These are phyloP conservation scores for Apteryx owenii DNA, from an alignment of 2,113 vertebrate species.

Conservation along the genomic window DNA sequence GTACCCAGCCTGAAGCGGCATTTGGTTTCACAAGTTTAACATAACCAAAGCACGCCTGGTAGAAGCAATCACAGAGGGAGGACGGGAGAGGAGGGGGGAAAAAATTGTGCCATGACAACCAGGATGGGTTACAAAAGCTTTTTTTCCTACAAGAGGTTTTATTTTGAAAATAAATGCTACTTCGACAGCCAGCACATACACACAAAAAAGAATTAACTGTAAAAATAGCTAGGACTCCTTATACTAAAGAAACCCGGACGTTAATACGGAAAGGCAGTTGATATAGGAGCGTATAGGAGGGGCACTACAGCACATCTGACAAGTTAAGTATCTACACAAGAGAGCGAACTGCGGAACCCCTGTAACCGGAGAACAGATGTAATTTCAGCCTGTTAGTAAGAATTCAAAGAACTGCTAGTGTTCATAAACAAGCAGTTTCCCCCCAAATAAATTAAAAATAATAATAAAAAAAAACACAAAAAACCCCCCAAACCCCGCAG, in stretches of 20 bases:
- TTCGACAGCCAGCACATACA: not conserved
- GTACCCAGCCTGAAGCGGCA: not conserved
- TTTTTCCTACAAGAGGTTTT: not conserved
- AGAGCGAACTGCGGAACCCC: not conserved
- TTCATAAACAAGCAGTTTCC: not conserved
- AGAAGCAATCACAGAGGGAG: not conserved
- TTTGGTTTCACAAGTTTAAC: constrained; percentile 22
- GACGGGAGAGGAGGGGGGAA: not conserved
- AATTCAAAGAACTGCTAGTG: not conserved
- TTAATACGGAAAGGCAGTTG: fast-evolving
- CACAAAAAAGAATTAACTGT: not conserved
- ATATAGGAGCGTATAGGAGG: not conserved
- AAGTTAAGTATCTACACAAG: not conserved
- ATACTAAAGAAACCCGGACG: fast-evolving
- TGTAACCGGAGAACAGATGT: not conserved
- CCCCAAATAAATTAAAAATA: not conserved
- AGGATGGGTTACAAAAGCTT: not conserved
- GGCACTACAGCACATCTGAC: not conserved
- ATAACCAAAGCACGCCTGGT: not conserved
- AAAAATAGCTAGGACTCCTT: not conserved
- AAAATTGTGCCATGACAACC: not conserved
- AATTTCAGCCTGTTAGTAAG: not conserved
- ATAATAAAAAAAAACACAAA: not conserved
- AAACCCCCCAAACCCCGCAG: too few species aligned
- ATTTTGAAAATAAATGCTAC: not conserved